Conservation (phyloP, 2,888 invertebrate species). For the Eupithecia abbreviata region DNA sequence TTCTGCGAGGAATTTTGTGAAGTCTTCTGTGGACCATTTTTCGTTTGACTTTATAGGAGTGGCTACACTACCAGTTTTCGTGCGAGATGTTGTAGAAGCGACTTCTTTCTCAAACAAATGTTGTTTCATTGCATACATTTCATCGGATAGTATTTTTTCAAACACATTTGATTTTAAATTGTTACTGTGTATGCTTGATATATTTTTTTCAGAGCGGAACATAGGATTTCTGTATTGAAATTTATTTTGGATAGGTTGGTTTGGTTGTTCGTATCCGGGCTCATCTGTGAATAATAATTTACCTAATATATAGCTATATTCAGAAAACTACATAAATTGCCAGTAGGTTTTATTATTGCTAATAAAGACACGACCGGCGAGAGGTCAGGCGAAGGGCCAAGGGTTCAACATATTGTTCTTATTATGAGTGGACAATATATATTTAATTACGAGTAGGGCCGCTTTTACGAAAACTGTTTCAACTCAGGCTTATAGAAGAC, state of each 20-base stretch:
- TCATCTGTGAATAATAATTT: slow-evolving; percentile 48
- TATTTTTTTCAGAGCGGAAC: slow-evolving; percentile 48
- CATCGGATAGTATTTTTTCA: slow-evolving; percentile 69
- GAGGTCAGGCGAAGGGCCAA: too few relatives aligned
- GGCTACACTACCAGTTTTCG: slow-evolving; percentile 47
- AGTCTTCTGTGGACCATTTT: slow-evolving; percentile 57
- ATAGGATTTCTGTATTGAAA: slow-evolving; percentile 44
- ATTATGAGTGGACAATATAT: background rate
- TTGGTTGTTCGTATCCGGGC: slow-evolving; percentile 33
- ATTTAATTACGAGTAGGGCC: background rate
- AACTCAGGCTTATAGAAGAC: background rate
- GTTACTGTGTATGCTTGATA: slow-evolving; percentile 43
- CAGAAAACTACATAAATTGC: background rate
- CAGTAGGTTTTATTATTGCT: background rate
- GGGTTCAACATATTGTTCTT: background rate
- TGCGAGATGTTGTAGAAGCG: slow-evolving; percentile 46
- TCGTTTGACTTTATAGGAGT: slow-evolving; percentile 56
- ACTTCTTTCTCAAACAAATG: slow-evolving; percentile 59
- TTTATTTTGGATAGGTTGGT: slow-evolving; percentile 6
- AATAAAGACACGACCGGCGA: too few relatives aligned
- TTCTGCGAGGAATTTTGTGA: background rate
- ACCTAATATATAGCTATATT: background rate
- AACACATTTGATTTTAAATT: slow-evolving; percentile 66
- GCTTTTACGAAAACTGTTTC: background rate
- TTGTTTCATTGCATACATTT: slow-evolving; percentile 68